Percentiles rank a stretch among this genome's conserved stretches.
Evolutionary conservation across 2,113 vertebrate species (phyloP).

Genomic region (Onychostoma macrolepis): DNA sequence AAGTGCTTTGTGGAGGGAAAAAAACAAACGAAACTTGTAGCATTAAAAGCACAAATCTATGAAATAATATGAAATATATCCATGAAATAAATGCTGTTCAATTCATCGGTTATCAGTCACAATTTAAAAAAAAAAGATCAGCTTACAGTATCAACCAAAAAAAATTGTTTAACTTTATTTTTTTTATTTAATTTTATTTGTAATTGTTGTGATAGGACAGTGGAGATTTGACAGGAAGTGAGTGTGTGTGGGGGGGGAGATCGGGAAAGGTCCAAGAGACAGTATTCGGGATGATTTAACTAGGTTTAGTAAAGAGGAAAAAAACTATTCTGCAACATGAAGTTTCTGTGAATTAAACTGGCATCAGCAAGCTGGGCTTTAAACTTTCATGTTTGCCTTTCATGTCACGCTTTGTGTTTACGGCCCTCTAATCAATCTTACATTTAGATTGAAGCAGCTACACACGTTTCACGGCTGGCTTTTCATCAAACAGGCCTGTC

Average conservation of each 20-base stretch:
- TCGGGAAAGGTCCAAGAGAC: no score
- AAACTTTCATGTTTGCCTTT: constrained; percentile 4
- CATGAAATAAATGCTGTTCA: no score
- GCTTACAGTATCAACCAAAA: no score
- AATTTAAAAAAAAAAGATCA: no score
- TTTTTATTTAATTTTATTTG: no score
- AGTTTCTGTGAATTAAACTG: not conserved
- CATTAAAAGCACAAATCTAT: not conserved
- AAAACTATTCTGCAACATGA: not conserved
- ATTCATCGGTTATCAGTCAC: no score
- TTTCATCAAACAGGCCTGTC: constrained; percentile 10
- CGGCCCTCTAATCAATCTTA: constrained; percentile 15
- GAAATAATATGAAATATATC: no score
- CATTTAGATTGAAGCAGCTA: constrained; percentile 25
- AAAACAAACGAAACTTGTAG: not conserved
- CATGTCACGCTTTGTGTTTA: constrained; percentile 2
- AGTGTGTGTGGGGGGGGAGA: no score
- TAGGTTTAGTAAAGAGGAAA: not conserved
- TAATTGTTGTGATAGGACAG: no score
- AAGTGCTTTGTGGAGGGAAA: not conserved
- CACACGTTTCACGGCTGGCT: not conserved
- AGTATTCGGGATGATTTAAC: not conserved
- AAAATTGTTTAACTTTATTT: no score
- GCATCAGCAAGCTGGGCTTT: not conserved
- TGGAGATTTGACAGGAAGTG: no score